Percentiles rank a stretch among this genome's conserved stretches.
Conservation (phyloP, 2,797 vertebrate genomes). For the Orientallactaga sibirica region DNA sequence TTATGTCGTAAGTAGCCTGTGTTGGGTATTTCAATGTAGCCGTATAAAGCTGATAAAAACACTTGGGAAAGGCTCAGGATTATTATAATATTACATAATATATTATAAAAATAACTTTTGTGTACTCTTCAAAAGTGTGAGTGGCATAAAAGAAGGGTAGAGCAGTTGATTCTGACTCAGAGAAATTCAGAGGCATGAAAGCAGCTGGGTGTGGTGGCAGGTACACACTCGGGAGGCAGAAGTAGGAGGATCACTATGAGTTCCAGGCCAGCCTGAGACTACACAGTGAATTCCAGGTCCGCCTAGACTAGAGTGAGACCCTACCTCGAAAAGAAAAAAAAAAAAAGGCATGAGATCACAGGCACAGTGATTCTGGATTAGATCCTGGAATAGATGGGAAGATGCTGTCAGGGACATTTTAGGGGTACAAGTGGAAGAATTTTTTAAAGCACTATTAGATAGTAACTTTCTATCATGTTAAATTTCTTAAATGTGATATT, state of each 20-base stretch:
- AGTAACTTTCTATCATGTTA: not conserved
- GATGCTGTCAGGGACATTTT: not conserved
- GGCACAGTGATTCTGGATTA: not conserved
- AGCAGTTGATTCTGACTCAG: not conserved
- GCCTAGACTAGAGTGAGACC: too few relatives aligned
- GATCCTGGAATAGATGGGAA: not conserved
- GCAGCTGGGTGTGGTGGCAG: too few relatives aligned
- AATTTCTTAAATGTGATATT: not conserved
- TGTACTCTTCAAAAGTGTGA: constrained; percentile 5
- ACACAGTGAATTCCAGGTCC: too few relatives aligned
- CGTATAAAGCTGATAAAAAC: not conserved
- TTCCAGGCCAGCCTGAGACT: too few relatives aligned
- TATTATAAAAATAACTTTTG: not conserved
- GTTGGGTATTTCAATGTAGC: not conserved
- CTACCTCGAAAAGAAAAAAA: too few relatives aligned
- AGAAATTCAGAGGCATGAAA: not conserved
- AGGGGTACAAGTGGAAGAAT: not conserved
- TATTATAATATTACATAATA: not conserved
- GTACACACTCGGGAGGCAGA: too few relatives aligned
- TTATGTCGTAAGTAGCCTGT: not conserved
- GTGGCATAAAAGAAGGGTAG: not conserved
- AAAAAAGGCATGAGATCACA: not conserved
- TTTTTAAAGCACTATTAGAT: not conserved
- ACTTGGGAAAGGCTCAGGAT: too few relatives aligned
- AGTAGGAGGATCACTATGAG: too few relatives aligned